Percentiles rank a stretch among this genome's conserved stretches.
These are phyloP conservation scores for Vulpes vulpes DNA, from an alignment of 2,113 vertebrate genomes.

Conservation along the genomic window DNA sequence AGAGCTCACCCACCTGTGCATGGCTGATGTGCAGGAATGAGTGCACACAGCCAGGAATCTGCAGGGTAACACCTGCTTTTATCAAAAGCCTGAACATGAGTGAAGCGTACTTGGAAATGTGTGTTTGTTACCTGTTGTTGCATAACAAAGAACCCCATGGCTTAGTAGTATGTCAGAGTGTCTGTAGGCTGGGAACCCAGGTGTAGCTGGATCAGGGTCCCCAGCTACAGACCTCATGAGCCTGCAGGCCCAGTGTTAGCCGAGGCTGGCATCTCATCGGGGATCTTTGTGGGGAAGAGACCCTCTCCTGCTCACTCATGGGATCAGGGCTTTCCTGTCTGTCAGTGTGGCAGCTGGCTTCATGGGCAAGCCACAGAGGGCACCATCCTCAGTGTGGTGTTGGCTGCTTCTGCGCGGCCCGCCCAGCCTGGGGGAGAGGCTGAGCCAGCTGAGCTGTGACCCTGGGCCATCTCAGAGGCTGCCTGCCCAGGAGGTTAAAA, in stretches of 20 bases:
- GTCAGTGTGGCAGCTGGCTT: background rate
- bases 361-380: background rate
- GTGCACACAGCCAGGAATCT: background rate
- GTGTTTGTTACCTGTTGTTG: rapidly evolving
- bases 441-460: rapidly evolving
- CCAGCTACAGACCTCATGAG: background rate
- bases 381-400: rapidly evolving
- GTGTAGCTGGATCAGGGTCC: background rate
- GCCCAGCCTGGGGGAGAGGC: background rate
- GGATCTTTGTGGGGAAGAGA: rapidly evolving
- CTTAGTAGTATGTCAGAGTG: rapidly evolving
- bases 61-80: background rate
- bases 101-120: rapidly evolving
- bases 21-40: rapidly evolving
- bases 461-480: rapidly evolving
- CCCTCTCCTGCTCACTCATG: rapidly evolving
- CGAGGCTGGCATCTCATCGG: rapidly evolving
- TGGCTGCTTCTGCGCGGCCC: rapidly evolving
- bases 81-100: rapidly evolving
- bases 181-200: background rate
- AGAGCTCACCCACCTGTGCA: rapidly evolving
- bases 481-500: rapidly evolving
- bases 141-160: rapidly evolving
- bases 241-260: rapidly evolving
- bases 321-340: background rate